These are phyloP conservation scores for Osmerus mordax DNA, from an alignment of 2,113 vertebrate genomes.

Conservation along the genomic window DNA sequence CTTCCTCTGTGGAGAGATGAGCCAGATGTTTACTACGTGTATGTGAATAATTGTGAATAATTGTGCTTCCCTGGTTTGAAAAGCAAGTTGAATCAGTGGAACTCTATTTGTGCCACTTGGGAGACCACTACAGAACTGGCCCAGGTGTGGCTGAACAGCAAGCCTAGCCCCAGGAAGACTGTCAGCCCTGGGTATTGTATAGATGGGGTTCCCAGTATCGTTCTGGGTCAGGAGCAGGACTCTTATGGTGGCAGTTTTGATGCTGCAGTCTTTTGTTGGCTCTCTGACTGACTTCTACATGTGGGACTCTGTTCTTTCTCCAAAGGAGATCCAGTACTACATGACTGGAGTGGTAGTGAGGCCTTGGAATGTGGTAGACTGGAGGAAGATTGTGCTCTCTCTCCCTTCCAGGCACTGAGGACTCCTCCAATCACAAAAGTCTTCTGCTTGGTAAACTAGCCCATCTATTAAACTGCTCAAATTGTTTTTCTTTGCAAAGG, in stretches of 20 bases:
- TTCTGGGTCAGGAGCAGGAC: conserved; percentile 33
- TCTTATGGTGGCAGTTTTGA: conserved; percentile 13
- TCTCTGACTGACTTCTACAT: conserved; percentile 28
- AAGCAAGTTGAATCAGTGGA: conserved; percentile 15
- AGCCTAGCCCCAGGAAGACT: conserved; percentile 9
- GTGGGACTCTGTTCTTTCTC: conserved; percentile 27
- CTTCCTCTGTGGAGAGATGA: neutral
- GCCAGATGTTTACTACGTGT: neutral
- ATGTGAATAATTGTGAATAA: neutral
- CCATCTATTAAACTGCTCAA: too few species aligned
- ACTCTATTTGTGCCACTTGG: conserved; percentile 42
- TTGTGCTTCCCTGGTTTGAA: neutral
- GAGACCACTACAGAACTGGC: conserved; percentile 16
- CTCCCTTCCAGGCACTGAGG: too few species aligned
- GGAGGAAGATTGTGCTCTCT: neutral
- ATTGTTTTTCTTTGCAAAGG: too few species aligned
- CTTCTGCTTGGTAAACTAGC: too few species aligned
- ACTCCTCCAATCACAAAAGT: too few species aligned
- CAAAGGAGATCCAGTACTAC: conserved; percentile 4
- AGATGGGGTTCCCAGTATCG: conserved; percentile 1
- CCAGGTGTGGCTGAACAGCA: conserved; percentile 40
- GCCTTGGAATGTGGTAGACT: conserved; percentile 24
- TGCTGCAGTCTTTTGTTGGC: neutral
- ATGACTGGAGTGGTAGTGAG: neutral
- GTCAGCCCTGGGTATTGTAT: neutral